A percentile compares a stretch with the other conserved stretches of the same genome.
phyloP scores from a whole-genome alignment of 2,797 vertebrate species.

The Acanthiza pusilla region DNA sequence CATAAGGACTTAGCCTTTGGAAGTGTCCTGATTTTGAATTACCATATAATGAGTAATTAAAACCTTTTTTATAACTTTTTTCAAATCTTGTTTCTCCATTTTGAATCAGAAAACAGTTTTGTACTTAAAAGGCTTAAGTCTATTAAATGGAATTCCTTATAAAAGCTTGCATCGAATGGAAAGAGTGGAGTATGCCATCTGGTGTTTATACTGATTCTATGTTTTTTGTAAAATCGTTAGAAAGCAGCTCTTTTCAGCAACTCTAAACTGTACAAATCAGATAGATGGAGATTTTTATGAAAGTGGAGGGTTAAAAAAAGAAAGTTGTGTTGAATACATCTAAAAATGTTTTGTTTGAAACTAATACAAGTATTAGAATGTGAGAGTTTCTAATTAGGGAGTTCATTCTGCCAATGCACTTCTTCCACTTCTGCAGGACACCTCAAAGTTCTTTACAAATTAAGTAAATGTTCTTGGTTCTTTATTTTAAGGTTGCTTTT shows the following conservation, averaged over 20 bases:
- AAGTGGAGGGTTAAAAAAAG: not conserved
- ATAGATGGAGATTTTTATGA: not conserved
- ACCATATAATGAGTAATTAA: not conserved
- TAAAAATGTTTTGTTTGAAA: not conserved
- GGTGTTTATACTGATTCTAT: not conserved
- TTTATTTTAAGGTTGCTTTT: not conserved
- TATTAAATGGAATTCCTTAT: not conserved
- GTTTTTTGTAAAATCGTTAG: not conserved
- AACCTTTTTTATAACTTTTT: not conserved
- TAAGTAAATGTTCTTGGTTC: not conserved
- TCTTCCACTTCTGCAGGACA: not conserved
- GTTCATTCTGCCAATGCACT: not conserved
- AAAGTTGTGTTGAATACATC: not conserved
- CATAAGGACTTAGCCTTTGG: not conserved
- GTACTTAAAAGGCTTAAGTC: not conserved
- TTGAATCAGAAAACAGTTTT: not conserved
- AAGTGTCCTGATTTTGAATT: not conserved
- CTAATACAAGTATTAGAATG: not conserved
- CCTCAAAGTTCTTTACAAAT: not conserved
- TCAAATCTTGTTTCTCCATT: not conserved
- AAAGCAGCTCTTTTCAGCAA: not conserved
- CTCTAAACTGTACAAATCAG: not conserved
- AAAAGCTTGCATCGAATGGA: not conserved
- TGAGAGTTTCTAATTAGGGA: not conserved
- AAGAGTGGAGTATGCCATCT: not conserved